Percentiles rank a stretch among this genome's conserved stretches.
Conservation (phyloP, 2,797 vertebrate species). For the Anolis apletophallus region DNA sequence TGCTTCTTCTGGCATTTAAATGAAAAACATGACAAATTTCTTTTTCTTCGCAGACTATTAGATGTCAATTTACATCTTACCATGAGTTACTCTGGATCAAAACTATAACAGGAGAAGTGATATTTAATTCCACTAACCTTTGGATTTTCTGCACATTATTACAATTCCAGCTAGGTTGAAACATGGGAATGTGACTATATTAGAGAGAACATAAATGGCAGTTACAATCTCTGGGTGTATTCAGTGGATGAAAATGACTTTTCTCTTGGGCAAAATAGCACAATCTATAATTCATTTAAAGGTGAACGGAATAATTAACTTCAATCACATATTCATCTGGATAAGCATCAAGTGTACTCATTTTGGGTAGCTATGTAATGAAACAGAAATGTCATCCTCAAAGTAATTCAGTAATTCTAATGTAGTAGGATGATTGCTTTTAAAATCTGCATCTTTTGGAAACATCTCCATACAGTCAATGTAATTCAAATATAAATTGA, state of each 20-base stretch:
- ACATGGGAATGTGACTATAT: constrained; percentile 32
- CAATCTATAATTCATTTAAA: constrained; percentile 45
- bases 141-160: constrained; percentile 42
- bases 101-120: constrained; percentile 22
- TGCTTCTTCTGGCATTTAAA: neutral
- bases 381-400: constrained; percentile 36
- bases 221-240: constrained; percentile 35
- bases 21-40: neutral
- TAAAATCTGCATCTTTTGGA: constrained; percentile 32
- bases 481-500: constrained; percentile 22
- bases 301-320: constrained; percentile 30
- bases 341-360: constrained; percentile 22
- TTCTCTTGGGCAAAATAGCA: constrained; percentile 33
- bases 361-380: constrained; percentile 34
- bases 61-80: constrained; percentile 10
- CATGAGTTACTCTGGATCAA: constrained; percentile 27
- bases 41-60: constrained; percentile 18
- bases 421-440: constrained; percentile 13
- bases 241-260: constrained; percentile 33
- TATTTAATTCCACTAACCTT: constrained; percentile 41
- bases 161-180: constrained; percentile 33
- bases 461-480: constrained; percentile 8
- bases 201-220: constrained; percentile 33
- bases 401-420: constrained; percentile 23
- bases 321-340: constrained; percentile 39